Evolutionary conservation across 1,140 invertebrate species (phyloP).

Genomic region (Geopemphigus sp.): DNA sequence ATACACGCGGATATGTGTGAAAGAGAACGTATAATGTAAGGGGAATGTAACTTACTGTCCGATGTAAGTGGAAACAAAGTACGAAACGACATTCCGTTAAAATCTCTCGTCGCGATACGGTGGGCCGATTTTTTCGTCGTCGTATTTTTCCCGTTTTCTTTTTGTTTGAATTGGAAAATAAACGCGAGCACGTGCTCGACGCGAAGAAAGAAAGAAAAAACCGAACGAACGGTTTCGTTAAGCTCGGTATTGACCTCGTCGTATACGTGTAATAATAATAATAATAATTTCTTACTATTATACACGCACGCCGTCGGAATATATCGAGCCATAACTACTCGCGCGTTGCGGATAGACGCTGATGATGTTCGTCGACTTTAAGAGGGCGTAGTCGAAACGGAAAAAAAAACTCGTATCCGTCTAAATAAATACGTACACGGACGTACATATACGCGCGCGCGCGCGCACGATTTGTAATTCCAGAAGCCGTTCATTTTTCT

Average conservation of each 20-base stretch:
- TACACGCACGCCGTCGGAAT: too few relatives aligned
- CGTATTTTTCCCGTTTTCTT: not conserved
- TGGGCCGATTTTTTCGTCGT: too few relatives aligned
- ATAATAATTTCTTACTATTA: conserved; percentile 18
- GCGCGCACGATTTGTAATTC: too few relatives aligned
- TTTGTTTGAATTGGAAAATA: not conserved
- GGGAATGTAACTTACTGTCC: too few relatives aligned
- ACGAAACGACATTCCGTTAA: too few relatives aligned
- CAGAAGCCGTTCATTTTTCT: conserved; percentile 1
- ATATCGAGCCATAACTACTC: not conserved
- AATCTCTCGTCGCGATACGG: too few relatives aligned
- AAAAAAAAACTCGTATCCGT: too few relatives aligned
- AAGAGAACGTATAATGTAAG: too few relatives aligned
- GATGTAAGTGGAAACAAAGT: too few relatives aligned
- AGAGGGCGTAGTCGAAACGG: conserved; percentile 17
- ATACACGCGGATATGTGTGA: too few relatives aligned
- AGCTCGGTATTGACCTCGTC: conserved; percentile 22
- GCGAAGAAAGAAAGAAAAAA: not conserved
- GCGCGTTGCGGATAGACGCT: not conserved
- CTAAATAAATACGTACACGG: too few relatives aligned
- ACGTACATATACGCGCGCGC: too few relatives aligned
- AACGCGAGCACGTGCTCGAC: not conserved
- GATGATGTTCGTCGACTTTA: not conserved
- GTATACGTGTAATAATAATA: not conserved
- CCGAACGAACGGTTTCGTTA: not conserved